Percentiles rank a stretch among this genome's conserved stretches.
Evolutionary conservation across 1,140 invertebrate species (phyloP).

Genomic region (Euschistus heros): DNA sequence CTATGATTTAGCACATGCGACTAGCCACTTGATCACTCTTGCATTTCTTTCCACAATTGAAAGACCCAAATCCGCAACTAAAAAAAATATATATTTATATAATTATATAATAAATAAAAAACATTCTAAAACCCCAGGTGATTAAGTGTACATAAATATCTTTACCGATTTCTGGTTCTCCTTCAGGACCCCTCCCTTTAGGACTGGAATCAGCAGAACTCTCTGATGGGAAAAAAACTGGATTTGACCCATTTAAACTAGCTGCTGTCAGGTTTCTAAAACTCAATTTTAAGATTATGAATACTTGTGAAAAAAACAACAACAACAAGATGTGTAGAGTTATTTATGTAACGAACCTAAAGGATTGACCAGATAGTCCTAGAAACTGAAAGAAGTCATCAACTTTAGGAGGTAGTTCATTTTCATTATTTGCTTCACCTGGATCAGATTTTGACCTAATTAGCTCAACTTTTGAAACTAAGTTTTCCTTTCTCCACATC

Average conservation of each 20-base stretch:
- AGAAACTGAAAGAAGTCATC: conserved; percentile 22
- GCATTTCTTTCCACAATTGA: conserved; percentile 5
- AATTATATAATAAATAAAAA: no score
- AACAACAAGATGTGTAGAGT: neutral
- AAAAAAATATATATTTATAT: no score
- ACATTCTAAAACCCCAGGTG: no score
- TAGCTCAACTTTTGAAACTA: neutral
- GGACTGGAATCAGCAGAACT: neutral
- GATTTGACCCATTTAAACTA: neutral
- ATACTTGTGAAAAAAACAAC: neutral
- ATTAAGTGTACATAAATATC: neutral
- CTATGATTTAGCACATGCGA: neutral
- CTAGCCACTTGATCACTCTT: conserved; percentile 4
- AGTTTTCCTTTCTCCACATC: neutral
- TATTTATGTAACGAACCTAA: neutral
- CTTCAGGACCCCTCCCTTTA: neutral
- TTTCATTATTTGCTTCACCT: neutral
- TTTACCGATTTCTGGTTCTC: neutral
- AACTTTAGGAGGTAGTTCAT: conserved; percentile 8
- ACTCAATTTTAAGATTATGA: neutral
- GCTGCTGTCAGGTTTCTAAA: conserved; percentile 9
- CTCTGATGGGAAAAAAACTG: conserved; percentile 8
- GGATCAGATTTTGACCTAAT: conserved; percentile 5
- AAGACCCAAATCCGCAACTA: neutral
- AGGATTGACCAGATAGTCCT: conserved; percentile 13